Percentiles rank a stretch among this genome's conserved stretches.
Conservation (phyloP, 2,113 vertebrate genomes). For the Boleophthalmus pectinirostris region DNA sequence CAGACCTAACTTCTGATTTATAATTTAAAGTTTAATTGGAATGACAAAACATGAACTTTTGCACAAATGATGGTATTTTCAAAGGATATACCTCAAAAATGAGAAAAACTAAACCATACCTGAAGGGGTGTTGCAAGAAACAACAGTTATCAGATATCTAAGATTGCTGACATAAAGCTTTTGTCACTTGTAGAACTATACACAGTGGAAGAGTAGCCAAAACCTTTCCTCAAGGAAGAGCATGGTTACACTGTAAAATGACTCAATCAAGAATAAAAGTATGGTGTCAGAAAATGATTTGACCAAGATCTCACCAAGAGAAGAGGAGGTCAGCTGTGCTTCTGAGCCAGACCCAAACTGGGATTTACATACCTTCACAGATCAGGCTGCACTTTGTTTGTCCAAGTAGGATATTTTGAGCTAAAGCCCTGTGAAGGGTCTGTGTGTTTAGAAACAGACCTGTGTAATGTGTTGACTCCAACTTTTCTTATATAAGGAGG, state of each 20-base stretch:
- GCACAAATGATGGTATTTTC: neutral
- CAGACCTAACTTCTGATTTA: neutral
- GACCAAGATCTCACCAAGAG: slow-evolving; percentile 9
- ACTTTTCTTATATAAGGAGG: neutral
- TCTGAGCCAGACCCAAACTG: slow-evolving; percentile 14
- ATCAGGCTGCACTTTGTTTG: slow-evolving; percentile 18
- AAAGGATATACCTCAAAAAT: neutral
- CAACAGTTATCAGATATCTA: too few species aligned
- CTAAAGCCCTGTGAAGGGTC: neutral
- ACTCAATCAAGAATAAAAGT: too few species aligned
- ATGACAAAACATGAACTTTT: neutral
- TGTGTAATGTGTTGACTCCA: neutral
- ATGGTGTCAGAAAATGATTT: neutral
- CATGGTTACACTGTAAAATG: too few species aligned
- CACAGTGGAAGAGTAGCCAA: too few species aligned
- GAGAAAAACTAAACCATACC: too few species aligned
- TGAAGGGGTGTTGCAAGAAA: too few species aligned
- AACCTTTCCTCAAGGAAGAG: too few species aligned
- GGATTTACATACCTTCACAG: slow-evolving; percentile 23
- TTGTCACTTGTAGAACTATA: too few species aligned
- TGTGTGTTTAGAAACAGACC: slow-evolving; percentile 8
- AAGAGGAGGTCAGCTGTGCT: slow-evolving; percentile 32
- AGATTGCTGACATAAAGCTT: too few species aligned
- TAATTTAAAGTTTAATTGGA: neutral
- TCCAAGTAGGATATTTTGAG: slow-evolving; percentile 27